Evolutionary conservation across 2,113 vertebrate species (phyloP).

Genomic region (Passer montanus): DNA sequence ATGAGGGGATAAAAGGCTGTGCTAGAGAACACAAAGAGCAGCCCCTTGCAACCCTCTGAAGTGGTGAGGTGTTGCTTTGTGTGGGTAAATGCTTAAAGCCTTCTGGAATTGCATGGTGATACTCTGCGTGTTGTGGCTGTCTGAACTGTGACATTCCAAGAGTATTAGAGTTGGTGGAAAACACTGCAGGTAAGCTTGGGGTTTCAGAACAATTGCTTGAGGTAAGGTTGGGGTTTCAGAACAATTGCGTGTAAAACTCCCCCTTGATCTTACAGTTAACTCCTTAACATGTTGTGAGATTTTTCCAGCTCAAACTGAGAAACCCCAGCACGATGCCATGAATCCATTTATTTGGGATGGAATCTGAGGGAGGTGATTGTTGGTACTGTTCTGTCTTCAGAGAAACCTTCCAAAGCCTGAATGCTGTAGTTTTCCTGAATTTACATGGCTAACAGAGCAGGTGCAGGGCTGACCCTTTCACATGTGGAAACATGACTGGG

Average conservation of each 20-base stretch:
- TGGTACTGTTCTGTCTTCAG: not conserved
- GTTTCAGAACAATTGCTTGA: not conserved
- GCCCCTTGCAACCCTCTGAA: not conserved
- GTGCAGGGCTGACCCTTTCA: not conserved
- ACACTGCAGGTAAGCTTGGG: not conserved
- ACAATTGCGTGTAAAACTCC: not conserved
- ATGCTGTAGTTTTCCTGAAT: not conserved
- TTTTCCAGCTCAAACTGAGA: not conserved
- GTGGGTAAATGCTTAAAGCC: not conserved
- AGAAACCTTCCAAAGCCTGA: not conserved
- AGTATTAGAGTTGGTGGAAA: not conserved
- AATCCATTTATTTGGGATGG: not conserved
- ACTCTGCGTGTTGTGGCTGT: not conserved
- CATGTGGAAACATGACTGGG: rapidly evolving
- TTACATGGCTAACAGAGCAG: not conserved
- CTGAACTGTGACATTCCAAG: not conserved
- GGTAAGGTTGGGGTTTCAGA: not conserved
- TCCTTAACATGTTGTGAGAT: not conserved
- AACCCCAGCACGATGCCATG: rapidly evolving
- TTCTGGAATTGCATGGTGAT: not conserved
- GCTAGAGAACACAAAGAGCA: not conserved
- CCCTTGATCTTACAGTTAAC: not conserved
- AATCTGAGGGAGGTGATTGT: not conserved
- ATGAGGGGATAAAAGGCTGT: not conserved
- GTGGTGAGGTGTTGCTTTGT: not conserved